phyloP scores from a whole-genome alignment of 2,797 vertebrate species.

The Pseudochaenichthys georgianus region DNA sequence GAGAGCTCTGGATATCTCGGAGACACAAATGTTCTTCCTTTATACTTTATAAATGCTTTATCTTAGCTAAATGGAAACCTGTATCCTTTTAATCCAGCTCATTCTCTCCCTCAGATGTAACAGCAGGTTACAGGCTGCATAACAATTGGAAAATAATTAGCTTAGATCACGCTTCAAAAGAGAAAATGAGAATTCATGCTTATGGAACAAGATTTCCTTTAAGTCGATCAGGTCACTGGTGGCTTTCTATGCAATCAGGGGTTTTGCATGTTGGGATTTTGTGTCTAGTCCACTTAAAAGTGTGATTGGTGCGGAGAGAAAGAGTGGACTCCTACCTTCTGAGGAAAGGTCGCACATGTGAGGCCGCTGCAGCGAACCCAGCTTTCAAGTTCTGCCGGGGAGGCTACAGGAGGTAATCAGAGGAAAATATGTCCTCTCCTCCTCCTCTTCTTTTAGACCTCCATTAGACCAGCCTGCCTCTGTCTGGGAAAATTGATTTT shows the following conservation, averaged over 20 bases:
- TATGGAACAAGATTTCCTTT: conserved; percentile 1
- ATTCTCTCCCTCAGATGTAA: conserved; percentile 52
- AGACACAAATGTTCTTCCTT: conserved; percentile 65
- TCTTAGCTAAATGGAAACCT: conserved; percentile 66
- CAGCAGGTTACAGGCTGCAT: conserved; percentile 38
- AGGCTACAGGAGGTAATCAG: conserved; percentile 84
- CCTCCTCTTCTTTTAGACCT: conserved; percentile 83
- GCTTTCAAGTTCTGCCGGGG: conserved; percentile 78
- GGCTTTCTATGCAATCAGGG: conserved; percentile 21
- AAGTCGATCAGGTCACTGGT: conserved; percentile 21
- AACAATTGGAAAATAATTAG: conserved; percentile 31
- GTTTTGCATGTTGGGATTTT: conserved; percentile 41
- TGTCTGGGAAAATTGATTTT: conserved; percentile 86
- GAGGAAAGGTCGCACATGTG: conserved; percentile 58
- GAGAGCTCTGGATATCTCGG: conserved; percentile 35
- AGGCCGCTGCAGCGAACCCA: conserved; percentile 50
- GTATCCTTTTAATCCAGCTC: conserved; percentile 58
- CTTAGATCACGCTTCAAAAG: conserved; percentile 26
- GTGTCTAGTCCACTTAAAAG: conserved; percentile 23
- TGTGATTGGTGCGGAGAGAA: conserved; percentile 33
- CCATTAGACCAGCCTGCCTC: conserved; percentile 83
- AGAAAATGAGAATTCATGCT: conserved; percentile 13
- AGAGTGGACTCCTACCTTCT: conserved; percentile 41
- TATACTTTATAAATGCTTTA: conserved; percentile 67
- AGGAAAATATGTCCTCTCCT: conserved; percentile 85